Evolutionary conservation across 2,797 vertebrate species (phyloP), one percentile per base, ranked within the genome.

Genomic region (Tenualosa ilisha): DNA sequence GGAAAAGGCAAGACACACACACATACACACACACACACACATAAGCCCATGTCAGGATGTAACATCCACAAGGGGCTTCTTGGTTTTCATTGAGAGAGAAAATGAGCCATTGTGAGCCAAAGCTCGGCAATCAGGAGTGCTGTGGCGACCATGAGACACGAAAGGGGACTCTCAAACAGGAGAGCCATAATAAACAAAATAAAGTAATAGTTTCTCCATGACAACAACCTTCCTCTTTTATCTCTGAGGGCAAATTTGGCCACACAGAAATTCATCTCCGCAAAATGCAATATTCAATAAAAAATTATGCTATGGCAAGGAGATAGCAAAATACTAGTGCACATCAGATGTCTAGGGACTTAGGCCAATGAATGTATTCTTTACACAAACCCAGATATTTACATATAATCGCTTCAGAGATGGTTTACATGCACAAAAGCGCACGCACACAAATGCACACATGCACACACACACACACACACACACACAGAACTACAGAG

Each of bases 171-270:
- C 6, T 61, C 59, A 61, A 61, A 61, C 8, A 61, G 3, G 59
- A 6, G 20, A 2, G n/a, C n/a, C n/a, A 9, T 79, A 79, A 79
- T 79, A 37, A 43, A 17, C 37, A 43, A 15, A 46, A 43, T 46
- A 79, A 79, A 79, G 37, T 68, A 68, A 68, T 68, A 68, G 65
- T 79, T 22, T 82, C 50, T 82, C 53, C 40, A 46, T 59, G 54
- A 31, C 24, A 61, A 61, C 59, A 61, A 61, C 54, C 22, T n/a
- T 61, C 72, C 37, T 79, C 17, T 79, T 79, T 40, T 2, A 43
- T 61, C 59, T 61, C 59, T 9, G n/a, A 61, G 59, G 37, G 72
- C 72, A 79, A 46, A 61, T 63, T 63, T 63, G n/a, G n/a, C 59
- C 6, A 46, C 72, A 79, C 6, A 46, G 13, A 79, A 40, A 46